Conservation (phyloP, 2,888 invertebrate genomes). For the Cyrtodaria siliqua region DNA sequence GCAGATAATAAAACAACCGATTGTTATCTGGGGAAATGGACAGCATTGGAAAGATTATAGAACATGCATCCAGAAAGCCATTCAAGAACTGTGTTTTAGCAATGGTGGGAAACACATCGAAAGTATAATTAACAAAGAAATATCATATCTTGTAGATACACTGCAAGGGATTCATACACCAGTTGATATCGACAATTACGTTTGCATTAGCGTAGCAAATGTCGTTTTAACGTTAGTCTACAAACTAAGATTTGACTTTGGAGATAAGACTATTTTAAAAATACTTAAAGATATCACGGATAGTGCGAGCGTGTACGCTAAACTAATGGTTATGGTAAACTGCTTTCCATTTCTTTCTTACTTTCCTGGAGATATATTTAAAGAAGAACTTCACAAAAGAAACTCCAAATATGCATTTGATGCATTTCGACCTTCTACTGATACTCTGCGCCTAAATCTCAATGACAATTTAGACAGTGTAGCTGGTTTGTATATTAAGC, state of each 20-base stretch:
- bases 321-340: conserved; percentile 14
- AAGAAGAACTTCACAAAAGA: background rate
- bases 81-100: conserved; percentile 41
- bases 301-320: conserved; percentile 2
- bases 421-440: background rate
- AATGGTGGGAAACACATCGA: conserved; percentile 32
- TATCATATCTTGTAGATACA: conserved; percentile 1
- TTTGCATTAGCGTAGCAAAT: conserved; percentile 23
- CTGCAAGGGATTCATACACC: background rate
- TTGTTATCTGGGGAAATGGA: conserved; percentile 27
- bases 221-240: conserved; percentile 29
- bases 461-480: background rate
- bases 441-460: no score
- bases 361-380: background rate
- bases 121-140: conserved; percentile 24
- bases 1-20: conserved; percentile 4
- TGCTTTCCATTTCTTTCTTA: conserved; percentile 20
- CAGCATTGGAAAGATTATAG: conserved; percentile 45
- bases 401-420: no score
- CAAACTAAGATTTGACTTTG: conserved; percentile 32
- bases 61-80: conserved; percentile 11
- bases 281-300: conserved; percentile 2
- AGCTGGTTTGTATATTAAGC: background rate
- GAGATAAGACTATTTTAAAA: conserved; percentile 18
- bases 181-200: background rate